Base-by-base conservation (phyloP, 2,797 vertebrate genomes). In the Rhodeus uyekii region DNA sequence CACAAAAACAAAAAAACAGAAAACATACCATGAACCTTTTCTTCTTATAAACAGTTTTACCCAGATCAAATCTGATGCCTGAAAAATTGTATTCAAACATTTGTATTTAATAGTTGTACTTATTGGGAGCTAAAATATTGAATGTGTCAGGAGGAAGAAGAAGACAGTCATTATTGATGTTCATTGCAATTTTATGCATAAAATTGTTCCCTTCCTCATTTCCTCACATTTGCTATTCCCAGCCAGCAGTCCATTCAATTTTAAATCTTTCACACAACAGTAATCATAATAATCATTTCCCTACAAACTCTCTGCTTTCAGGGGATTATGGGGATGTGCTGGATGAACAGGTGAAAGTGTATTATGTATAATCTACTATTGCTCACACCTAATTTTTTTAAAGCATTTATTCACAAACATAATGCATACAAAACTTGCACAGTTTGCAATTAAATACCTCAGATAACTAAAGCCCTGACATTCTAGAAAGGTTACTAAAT, bases 291-390 rank as follows among this genome's bases (percentile, higher is more conserved):
- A 79, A 58, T 69, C 8, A 79, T 65, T 68, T 79, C 19, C 46
- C 5, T 27, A 53, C 44, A 34, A 29, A 46, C 39, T 75, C 76
- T 39, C 50, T 78, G 69, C 39, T 73, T 73, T 36, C 38, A 65
- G 18, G 38, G 73, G 71, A 55, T 80, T 84, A 75, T 44, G 34
- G 38, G 58, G 22, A 46, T 80, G 76, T 58, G 44, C 65, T 73
- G 12, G 63, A 39, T n/a, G 39, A 60, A 50, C n/a, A 65, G 16
- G 27, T 76, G 39, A 63, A 76, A 44, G 39, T 16, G 58, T 71
- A 18, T 46, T 67, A n/a, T 44, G 72, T 34, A 58, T 63, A 32
- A 48, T 73, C 12, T 73, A 44, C 32, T 63, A 42, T 76, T 63
- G 27, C 46, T 22, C 58, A 76, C 39, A 76, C 74, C 36, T 61